Evolutionary conservation across 2,113 vertebrate genomes (phyloP), one percentile per base, ranked within the genome.

Genomic region (Sceloporus undulatus): DNA sequence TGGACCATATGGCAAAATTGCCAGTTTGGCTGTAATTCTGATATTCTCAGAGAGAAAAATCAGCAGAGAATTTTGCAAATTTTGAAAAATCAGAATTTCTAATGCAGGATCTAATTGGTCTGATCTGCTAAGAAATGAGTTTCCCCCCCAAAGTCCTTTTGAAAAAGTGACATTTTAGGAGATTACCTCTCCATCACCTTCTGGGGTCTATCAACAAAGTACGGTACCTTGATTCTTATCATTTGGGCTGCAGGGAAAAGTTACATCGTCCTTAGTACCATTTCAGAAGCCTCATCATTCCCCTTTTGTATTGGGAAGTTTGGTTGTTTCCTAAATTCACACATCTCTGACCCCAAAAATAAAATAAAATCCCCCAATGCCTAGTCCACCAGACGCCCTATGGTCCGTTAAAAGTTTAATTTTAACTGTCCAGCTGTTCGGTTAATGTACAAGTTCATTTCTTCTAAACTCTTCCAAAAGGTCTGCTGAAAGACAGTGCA

Each of bases 51-150:
- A 2, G 42, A 82, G 74, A 92, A 88, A 90, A 79, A 94, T 90
- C 91, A 92, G 84, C 59, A 85, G 85, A 56, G 90, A 93, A 84
- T 90, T 79, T 11, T 91, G 90, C 90, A 90, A 90, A 68, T 90
- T 92, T 82, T 83, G 88, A 91, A 79, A 34, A 34, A 34, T 34
- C 34, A 34, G 34, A 34, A 34, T 34, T 34, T 34, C 34, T 34
- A 34, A 34, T 34, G 88, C 7, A 86, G 89, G 65, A 86, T 87
- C 85, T 79, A 78, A 90, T 85, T 91, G 93, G 87, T 42, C 78
- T 90, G 88, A 52, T 80, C 79, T 89, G 77, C 88, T 90, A 85
- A 91, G 81, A 89, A 91, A 91, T 92, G 89, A 88, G 90, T 79
- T 89, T 38, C 59, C 79, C 34, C 34, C 34, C 87, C 85, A 88